These are phyloP conservation scores for Netelia virgata DNA, from an alignment of 2,888 invertebrate species.

Conservation along the genomic window DNA sequence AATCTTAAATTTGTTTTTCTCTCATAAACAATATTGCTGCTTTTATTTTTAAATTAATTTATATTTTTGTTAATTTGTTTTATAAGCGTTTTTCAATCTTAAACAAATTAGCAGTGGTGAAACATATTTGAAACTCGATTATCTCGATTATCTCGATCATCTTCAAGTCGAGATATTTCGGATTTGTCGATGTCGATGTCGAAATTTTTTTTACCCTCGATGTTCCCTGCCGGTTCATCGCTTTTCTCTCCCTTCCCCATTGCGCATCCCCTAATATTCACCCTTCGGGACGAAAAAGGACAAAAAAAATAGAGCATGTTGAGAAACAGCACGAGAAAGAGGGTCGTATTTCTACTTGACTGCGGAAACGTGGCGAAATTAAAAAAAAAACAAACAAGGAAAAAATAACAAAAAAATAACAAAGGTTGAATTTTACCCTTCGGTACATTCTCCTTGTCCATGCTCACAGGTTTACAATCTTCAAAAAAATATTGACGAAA, in stretches of 20 bases:
- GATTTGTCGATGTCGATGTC: constrained; percentile 23
- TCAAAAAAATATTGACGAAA: neutral
- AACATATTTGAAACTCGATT: constrained; percentile 10
- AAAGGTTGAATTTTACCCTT: constrained; percentile 65
- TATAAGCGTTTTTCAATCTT: too few relatives aligned
- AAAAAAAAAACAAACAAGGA: constrained; percentile 57
- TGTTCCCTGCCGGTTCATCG: constrained; percentile 20
- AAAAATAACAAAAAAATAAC: constrained; percentile 59
- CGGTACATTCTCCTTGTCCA: constrained; percentile 27
- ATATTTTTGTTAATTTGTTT: neutral
- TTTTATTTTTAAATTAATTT: neutral
- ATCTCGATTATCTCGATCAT: constrained; percentile 47
- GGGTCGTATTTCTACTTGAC: constrained; percentile 65
- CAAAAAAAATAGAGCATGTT: constrained; percentile 47
- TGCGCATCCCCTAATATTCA: constrained; percentile 20
- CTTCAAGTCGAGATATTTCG: constrained; percentile 25
- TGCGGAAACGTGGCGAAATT: constrained; percentile 69
- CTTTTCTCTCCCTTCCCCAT: neutral
- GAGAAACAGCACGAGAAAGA: constrained; percentile 47
- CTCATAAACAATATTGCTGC: neutral
- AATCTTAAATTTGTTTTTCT: neutral
- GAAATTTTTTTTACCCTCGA: constrained; percentile 3
- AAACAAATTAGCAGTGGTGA: too few relatives aligned
- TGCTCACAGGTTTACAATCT: constrained; percentile 26
- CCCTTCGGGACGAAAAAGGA: constrained; percentile 59